Evolutionary conservation across 2,113 vertebrate species (phyloP), one percentile per base, ranked within the genome.

Genomic region (Crypturellus undulatus): DNA sequence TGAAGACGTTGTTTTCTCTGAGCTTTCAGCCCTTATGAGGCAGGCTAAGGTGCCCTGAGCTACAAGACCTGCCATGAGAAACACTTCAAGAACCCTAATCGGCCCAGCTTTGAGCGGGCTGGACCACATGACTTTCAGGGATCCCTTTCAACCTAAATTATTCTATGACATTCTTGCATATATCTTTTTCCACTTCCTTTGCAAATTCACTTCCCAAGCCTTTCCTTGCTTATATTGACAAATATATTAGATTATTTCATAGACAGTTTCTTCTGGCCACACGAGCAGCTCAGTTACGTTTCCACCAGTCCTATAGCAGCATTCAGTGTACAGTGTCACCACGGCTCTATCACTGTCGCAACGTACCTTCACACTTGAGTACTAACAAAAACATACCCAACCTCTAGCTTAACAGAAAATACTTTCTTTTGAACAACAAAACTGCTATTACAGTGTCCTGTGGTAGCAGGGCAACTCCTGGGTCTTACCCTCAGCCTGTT

Each of bases 1-100:
- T 64, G 87, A 93, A 95, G 68, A n/a, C 79, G 87, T 71, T 91
- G 40, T 85, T 93, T 77, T 84, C 24, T 81, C 49, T 26, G 36
- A 28, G 28, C 49, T 71, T 52, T 71, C 18, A 20, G 47, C 32
- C 34, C 34, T 51, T 84, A 47, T 49, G 19, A 47, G 52, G 71
- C 82, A 91, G 11, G 3, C 73, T 90, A 91, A 79, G 42, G 43
- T 36, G 79, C 45, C 78, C 81, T 10, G 49, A 91, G 32, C 58
- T 83, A 21, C 51, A 65, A 94, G 28, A 54, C 63, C 7, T 42
- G 45, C 59, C 49, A 36, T 20, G 26, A 91, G 70, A 91, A 91
- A 69, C 2, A 1, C 63, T 96, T 92, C 54, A 85, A 70, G 63
- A 93, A 62, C 22, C 26, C 49, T 49, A 69, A 21, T 2, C 73